phyloP scores from a whole-genome alignment of 2,888 invertebrate species.

The Lutraria lutraria region DNA sequence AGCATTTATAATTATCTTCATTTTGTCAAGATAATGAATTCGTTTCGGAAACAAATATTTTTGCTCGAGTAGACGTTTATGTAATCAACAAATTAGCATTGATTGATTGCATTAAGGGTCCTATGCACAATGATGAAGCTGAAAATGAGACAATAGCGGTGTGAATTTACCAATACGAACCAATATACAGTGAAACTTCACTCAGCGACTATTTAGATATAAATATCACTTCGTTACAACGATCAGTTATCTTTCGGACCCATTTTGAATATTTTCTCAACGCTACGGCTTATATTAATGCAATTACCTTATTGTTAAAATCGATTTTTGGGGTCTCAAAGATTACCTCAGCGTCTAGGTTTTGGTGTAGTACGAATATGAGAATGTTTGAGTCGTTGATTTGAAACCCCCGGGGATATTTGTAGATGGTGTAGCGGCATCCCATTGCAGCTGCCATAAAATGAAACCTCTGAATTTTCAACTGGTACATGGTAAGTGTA shows the following conservation, averaged over 20 bases:
- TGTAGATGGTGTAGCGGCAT: background rate
- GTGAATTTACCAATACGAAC: too few species aligned
- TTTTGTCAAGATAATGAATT: constrained; percentile 6
- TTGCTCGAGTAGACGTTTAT: background rate
- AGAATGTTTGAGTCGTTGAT: background rate
- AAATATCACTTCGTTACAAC: too few species aligned
- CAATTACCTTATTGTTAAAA: too few species aligned
- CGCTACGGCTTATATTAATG: too few species aligned
- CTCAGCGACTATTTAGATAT: too few species aligned
- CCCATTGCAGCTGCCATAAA: background rate
- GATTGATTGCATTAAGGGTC: background rate
- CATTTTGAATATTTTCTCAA: too few species aligned
- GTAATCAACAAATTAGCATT: constrained; percentile 11
- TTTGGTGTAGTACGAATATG: background rate
- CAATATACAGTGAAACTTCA: too few species aligned
- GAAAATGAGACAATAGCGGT: background rate
- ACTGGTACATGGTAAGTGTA: background rate
- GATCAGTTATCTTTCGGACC: too few species aligned
- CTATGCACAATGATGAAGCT: background rate
- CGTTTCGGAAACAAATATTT: background rate
- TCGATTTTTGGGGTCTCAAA: too few species aligned
- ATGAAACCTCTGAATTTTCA: background rate
- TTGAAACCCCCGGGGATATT: constrained; percentile 19
- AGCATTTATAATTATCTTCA: background rate
- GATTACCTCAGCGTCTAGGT: background rate